These are phyloP conservation scores for Tetragonisca angustula DNA, from an alignment of 2,888 invertebrate genomes.

Conservation along the genomic window DNA sequence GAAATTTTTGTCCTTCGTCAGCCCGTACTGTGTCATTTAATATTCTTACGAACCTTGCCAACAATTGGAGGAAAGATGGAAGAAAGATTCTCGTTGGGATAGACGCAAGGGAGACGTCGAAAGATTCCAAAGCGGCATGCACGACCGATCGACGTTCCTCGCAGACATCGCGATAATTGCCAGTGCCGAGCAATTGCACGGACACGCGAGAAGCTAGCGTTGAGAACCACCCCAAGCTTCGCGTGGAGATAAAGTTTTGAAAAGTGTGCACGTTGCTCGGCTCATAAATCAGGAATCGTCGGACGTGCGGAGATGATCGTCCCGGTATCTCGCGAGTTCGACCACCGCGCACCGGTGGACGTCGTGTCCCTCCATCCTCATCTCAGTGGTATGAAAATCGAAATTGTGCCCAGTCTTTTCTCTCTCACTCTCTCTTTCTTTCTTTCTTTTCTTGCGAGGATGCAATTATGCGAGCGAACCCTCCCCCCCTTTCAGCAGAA, in stretches of 20 bases:
- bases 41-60: background rate
- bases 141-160: slow-evolving; percentile 29
- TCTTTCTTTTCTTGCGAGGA: background rate
- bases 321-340: slow-evolving; percentile 48
- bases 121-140: slow-evolving; percentile 45
- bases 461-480: slow-evolving; percentile 62
- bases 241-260: slow-evolving; percentile 63
- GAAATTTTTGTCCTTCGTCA: background rate
- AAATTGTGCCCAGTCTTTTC: slow-evolving; percentile 55
- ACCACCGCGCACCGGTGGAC: slow-evolving; percentile 38
- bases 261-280: slow-evolving; percentile 39
- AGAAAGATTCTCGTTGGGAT: background rate
- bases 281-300: slow-evolving; percentile 71
- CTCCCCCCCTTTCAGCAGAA: slow-evolving; percentile 67
- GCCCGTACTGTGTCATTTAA: background rate
- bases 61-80: background rate
- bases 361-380: slow-evolving; percentile 20
- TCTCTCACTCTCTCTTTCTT: background rate
- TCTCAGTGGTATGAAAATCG: slow-evolving; percentile 64
- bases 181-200: slow-evolving; percentile 48
- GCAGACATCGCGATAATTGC: slow-evolving; percentile 59
- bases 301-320: slow-evolving; percentile 67
- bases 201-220: slow-evolving; percentile 33
- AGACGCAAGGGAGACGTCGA: slow-evolving; percentile 41
- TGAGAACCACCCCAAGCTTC: slow-evolving; percentile 9